A percentile compares a stretch with the other conserved stretches of the same genome.
Evolutionary conservation across 1,140 invertebrate genomes (phyloP).

Genomic region (Anagrus nilaparvatae): DNA sequence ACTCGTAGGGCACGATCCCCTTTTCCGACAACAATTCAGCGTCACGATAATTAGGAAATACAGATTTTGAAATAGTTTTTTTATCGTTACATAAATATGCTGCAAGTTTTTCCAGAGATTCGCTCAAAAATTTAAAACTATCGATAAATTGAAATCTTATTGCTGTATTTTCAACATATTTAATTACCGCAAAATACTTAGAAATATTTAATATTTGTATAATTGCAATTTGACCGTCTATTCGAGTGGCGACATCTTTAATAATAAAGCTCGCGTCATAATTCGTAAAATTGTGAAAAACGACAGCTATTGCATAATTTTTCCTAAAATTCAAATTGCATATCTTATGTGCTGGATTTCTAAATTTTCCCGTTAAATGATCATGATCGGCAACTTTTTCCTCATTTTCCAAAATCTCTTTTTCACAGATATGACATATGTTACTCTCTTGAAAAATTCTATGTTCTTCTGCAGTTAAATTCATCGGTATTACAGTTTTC

Average conservation of each 20-base stretch:
- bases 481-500: no score
- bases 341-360: constrained; percentile 4
- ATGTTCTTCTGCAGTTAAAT: no score
- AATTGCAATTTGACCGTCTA: constrained; percentile 12
- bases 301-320: constrained; percentile 12
- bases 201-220: constrained; percentile 20
- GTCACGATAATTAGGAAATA: constrained; percentile 7
- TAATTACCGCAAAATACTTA: constrained; percentile 21
- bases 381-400: no score
- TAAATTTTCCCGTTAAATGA: no score
- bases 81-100: constrained; percentile 15
- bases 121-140: constrained; percentile 18
- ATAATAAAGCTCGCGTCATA: constrained; percentile 21
- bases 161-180: constrained; percentile 13
- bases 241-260: constrained; percentile 12
- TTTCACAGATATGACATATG: no score
- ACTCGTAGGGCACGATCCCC: constrained; percentile 28
- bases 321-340: constrained; percentile 11
- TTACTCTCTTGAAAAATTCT: no score
- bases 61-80: constrained; percentile 11
- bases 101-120: constrained; percentile 17
- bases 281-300: constrained; percentile 16
- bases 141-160: no score
- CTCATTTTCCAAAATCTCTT: no score
- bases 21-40: constrained; percentile 16